A percentile compares a stretch with the other conserved stretches of the same genome.
These are phyloP conservation scores for Lampropteryx suffumata DNA, from an alignment of 2,888 invertebrate genomes.

Conservation along the genomic window DNA sequence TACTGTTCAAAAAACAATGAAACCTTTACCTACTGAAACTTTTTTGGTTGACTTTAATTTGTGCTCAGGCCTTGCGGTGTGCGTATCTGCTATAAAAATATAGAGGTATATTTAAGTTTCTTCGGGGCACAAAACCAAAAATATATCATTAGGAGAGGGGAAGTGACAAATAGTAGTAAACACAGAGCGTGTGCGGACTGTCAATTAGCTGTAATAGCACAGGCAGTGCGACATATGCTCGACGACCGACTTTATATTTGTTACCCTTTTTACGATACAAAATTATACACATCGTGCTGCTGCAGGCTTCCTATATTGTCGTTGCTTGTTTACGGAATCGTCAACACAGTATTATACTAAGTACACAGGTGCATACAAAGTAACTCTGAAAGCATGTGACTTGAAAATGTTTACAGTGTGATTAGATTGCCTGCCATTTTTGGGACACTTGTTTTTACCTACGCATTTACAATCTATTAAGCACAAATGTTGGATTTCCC, in stretches of 20 bases:
- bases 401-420: background rate
- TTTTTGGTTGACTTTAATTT: slow-evolving; percentile 13
- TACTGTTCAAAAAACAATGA: too few species aligned
- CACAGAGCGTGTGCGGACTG: slow-evolving; percentile 64
- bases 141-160: slow-evolving; percentile 68
- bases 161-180: slow-evolving; percentile 76
- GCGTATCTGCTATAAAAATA: slow-evolving; percentile 14
- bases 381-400: background rate
- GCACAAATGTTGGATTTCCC: too few species aligned
- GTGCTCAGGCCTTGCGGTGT: slow-evolving; percentile 25
- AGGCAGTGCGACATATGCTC: slow-evolving; percentile 69
- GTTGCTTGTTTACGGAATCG: slow-evolving; percentile 17
- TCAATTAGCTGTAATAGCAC: slow-evolving; percentile 74
- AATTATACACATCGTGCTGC: slow-evolving; percentile 52
- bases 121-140: slow-evolving; percentile 47
- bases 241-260: slow-evolving; percentile 63
- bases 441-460: background rate
- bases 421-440: too few species aligned
- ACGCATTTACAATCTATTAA: too few species aligned
- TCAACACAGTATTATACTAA: slow-evolving; percentile 17
- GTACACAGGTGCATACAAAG: slow-evolving; percentile 14
- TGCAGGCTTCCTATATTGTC: slow-evolving; percentile 14
- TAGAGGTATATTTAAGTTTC: slow-evolving; percentile 52
- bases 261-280: slow-evolving; percentile 68
- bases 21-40: too few species aligned